Evolutionary conservation across 2,797 vertebrate species (phyloP).

Genomic region (Bovichtus variegatus): DNA sequence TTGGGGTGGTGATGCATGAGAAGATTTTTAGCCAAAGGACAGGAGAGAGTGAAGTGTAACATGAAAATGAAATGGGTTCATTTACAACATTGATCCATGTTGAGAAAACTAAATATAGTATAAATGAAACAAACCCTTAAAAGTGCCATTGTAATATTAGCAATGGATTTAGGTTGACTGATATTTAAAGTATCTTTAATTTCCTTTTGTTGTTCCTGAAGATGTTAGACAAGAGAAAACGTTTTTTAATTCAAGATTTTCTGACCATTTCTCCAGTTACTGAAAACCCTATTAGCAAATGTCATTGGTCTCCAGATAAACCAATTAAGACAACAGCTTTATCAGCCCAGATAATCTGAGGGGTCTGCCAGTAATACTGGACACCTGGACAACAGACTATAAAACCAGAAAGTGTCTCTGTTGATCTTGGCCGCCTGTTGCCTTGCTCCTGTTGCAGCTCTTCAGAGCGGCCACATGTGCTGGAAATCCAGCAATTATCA

Average conservation of each 20-base stretch:
- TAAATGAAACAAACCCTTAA: neutral
- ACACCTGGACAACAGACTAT: too few relatives aligned
- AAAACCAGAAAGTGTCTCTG: too few relatives aligned
- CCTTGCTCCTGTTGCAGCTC: too few relatives aligned
- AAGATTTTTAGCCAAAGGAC: neutral
- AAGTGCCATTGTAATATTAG: neutral
- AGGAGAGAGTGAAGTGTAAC: neutral
- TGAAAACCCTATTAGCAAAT: neutral
- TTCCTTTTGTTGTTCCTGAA: neutral
- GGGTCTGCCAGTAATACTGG: too few relatives aligned
- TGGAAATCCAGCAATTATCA: too few relatives aligned
- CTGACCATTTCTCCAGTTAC: neutral
- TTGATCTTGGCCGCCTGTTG: too few relatives aligned
- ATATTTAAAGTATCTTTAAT: neutral
- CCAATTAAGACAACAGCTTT: too few relatives aligned
- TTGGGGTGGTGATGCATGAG: neutral
- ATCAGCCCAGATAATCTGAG: too few relatives aligned
- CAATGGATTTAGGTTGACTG: neutral
- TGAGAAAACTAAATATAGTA: neutral
- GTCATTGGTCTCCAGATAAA: too few relatives aligned
- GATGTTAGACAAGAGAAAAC: too few relatives aligned
- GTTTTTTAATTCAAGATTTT: too few relatives aligned
- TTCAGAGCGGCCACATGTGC: too few relatives aligned
- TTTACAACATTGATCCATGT: conserved; percentile 1
- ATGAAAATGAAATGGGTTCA: neutral